Conservation (phyloP, 1,140 invertebrate genomes). For the Vanessa atalanta region DNA sequence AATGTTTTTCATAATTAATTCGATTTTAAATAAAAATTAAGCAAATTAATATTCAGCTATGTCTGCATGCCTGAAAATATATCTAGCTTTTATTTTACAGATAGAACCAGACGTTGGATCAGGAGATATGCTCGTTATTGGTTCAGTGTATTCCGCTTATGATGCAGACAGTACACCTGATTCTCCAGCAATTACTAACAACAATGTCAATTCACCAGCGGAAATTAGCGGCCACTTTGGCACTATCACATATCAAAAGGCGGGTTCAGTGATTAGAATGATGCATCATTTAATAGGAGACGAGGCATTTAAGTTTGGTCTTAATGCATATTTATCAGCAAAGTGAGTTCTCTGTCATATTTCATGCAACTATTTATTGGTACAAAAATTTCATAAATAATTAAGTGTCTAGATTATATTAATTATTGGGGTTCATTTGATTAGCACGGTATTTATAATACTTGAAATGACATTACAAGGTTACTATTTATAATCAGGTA, state of each 20-base stretch:
- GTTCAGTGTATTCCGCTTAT: constrained; percentile 67
- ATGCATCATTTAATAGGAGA: constrained; percentile 86
- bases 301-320: constrained; percentile 82
- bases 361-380: background rate
- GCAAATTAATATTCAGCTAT: too few relatives aligned
- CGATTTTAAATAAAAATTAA: too few relatives aligned
- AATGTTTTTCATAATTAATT: background rate
- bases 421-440: too few relatives aligned
- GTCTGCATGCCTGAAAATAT: too few relatives aligned
- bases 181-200: constrained; percentile 59
- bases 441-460: too few relatives aligned
- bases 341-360: constrained; percentile 48
- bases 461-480: too few relatives aligned
- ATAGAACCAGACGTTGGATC: constrained; percentile 65
- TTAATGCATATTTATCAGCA: constrained; percentile 80
- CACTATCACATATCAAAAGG: constrained; percentile 84
- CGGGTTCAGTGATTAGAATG: constrained; percentile 88
- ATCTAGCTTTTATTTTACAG: constrained; percentile 41
- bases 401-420: too few relatives aligned
- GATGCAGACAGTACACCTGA: constrained; percentile 58
- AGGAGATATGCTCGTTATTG: constrained; percentile 60
- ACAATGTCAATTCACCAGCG: constrained; percentile 77
- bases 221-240: constrained; percentile 83
- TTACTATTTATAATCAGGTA: too few relatives aligned
- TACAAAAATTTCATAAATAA: too few relatives aligned